Evolutionary conservation across 2,797 vertebrate genomes (phyloP), one percentile per base, ranked within the genome.

Genomic region (Cynopterus sphinx): DNA sequence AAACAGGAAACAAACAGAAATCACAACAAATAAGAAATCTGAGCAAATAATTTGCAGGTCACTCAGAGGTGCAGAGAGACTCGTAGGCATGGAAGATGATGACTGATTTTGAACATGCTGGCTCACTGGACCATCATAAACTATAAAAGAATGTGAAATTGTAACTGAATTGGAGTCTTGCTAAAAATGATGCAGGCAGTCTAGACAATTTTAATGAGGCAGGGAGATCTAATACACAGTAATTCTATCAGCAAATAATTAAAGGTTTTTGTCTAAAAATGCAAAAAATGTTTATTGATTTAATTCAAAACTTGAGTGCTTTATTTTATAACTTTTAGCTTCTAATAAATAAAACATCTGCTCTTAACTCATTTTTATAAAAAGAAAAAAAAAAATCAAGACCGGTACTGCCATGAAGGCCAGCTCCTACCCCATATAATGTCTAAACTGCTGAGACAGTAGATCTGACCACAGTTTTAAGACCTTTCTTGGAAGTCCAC

Each of bases 261-360:
- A 71, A 43, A 74, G 61, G 8, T 33, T 43, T 94, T 65, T 68
- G 65, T n/a, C 28, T 79, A 49, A 86, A 96, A 87, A 55, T 41
- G 5, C 43, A 59, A 82, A 81, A 81, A 51, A 59, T 53, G 41
- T 19, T 71, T 41, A 93, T 0, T n/a, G 84, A 82, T 78, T 90
- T 74, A 59, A 92, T 70, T 65, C 31, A 74, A 95, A 79, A 68
- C 19, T 13, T 43, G 15, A 63, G 31, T 63, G 11, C 71, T 82
- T 87, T 63, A 49, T 24, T 61, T 93, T 71, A 41, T 8, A 68
- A 86, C 16, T 70, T 87, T 83, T 82, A 84, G 70, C 59, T 74
- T 79, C 36, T 83, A 79, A 83, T 59, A 73, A 63, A 79, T 24
- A 73, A 88, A 92, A 67, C 46, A 95, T 9, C 4, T 89, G 49